phyloP scores from a whole-genome alignment of 2,888 invertebrate species.

The Temnothorax unifasciatus region DNA sequence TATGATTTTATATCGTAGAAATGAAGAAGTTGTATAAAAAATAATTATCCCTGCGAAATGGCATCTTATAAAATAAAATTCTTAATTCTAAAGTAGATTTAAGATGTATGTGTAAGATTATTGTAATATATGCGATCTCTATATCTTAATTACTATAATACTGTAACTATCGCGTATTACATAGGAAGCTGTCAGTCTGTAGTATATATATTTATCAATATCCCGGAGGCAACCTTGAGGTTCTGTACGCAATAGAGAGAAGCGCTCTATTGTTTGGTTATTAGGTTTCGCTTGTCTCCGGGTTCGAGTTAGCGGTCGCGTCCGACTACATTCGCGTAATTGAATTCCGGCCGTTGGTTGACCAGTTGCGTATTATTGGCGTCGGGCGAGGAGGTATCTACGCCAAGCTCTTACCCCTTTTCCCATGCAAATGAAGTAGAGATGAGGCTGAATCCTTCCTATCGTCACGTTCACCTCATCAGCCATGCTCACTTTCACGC shows the following conservation, averaged over 20 bases:
- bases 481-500: conserved; percentile 47
- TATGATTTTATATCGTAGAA: background rate
- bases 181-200: background rate
- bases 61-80: conserved; percentile 5
- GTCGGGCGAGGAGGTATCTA: conserved; percentile 68
- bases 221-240: conserved; percentile 14
- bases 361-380: conserved; percentile 74
- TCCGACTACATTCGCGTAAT: conserved; percentile 75
- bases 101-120: background rate
- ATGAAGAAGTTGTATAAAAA: background rate
- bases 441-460: conserved; percentile 42
- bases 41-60: background rate
- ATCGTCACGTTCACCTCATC: conserved; percentile 32
- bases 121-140: background rate
- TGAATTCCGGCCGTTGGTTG: conserved; percentile 75
- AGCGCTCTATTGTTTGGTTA: conserved; percentile 67
- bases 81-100: background rate
- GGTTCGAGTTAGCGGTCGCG: conserved; percentile 61
- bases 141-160: background rate
- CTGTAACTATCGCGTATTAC: background rate
- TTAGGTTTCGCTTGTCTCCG: conserved; percentile 68
- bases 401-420: conserved; percentile 71
- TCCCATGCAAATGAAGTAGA: conserved; percentile 79
- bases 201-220: conserved; percentile 2
- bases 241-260: conserved; percentile 27